Evolutionary conservation across 2,888 invertebrate genomes (phyloP).

Genomic region (Euspilapteryx auroguttella): DNA sequence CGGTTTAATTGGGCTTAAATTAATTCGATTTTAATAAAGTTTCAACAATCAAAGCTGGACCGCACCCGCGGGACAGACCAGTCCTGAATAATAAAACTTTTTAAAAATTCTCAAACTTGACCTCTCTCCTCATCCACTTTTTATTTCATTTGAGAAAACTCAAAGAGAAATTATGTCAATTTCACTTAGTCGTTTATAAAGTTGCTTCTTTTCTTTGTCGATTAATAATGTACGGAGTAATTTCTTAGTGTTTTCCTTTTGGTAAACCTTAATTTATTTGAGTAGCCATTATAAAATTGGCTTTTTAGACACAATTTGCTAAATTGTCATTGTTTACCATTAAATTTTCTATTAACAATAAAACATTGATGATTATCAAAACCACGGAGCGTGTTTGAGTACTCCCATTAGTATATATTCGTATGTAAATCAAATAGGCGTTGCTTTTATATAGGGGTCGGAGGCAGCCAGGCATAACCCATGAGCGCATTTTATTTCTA

Average conservation of each 20-base stretch:
- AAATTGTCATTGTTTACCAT: no score
- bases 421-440: no score
- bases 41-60: no score
- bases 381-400: neutral
- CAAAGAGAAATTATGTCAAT: slow-evolving; percentile 46
- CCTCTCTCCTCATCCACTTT: slow-evolving; percentile 16
- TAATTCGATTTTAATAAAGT: no score
- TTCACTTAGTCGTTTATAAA: slow-evolving; percentile 45
- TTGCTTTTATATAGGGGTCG: slow-evolving; percentile 23
- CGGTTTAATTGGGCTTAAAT: no score
- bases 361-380: neutral
- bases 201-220: slow-evolving; percentile 12
- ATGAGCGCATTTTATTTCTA: slow-evolving; percentile 45
- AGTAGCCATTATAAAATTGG: no score
- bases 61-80: slow-evolving; percentile 12
- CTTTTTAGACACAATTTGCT: no score
- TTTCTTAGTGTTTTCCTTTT: no score
- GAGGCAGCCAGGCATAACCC: slow-evolving; percentile 40
- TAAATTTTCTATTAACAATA: neutral
- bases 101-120: slow-evolving; percentile 33
- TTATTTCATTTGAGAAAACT: slow-evolving; percentile 34
- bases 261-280: neutral
- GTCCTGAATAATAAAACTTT: slow-evolving; percentile 22
- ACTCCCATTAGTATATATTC: neutral
- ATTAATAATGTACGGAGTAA: neutral